Evolutionary conservation across 1,140 invertebrate genomes (phyloP).

Genomic region (Magallana gigas): DNA sequence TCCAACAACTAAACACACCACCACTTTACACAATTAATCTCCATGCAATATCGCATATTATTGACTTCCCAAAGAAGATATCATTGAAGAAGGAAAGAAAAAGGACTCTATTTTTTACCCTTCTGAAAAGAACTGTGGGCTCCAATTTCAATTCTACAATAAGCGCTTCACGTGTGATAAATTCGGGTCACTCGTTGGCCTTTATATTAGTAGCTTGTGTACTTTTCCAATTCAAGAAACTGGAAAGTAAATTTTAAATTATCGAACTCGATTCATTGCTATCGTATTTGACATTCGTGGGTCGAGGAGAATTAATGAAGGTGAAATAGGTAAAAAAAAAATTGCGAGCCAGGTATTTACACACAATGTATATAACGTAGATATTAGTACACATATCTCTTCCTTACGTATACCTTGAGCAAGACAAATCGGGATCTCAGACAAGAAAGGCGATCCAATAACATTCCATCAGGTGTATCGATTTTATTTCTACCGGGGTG

Average conservation of each 20-base stretch:
- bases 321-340: no score
- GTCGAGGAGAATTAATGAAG: no score
- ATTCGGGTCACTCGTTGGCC: neutral
- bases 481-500: constrained; percentile 7
- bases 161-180: neutral
- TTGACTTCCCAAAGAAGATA: constrained; percentile 16
- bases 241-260: constrained; percentile 35
- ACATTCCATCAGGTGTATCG: constrained; percentile 9
- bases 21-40: constrained; percentile 9
- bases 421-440: neutral
- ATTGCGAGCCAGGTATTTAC: no score
- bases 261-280: neutral
- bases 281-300: neutral
- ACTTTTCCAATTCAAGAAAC: constrained; percentile 22
- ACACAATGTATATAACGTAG: neutral
- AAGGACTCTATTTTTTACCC: neutral
- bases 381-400: neutral
- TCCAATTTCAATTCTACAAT: neutral
- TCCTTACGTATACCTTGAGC: neutral
- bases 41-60: neutral
- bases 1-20: neutral
- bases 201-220: neutral
- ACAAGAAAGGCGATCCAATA: neutral
- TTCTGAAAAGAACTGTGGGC: neutral
- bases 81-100: neutral